Percentiles rank a stretch among this genome's conserved stretches.
Evolutionary conservation across 2,888 invertebrate species (phyloP).

Genomic region (Nomada fabriciana): DNA sequence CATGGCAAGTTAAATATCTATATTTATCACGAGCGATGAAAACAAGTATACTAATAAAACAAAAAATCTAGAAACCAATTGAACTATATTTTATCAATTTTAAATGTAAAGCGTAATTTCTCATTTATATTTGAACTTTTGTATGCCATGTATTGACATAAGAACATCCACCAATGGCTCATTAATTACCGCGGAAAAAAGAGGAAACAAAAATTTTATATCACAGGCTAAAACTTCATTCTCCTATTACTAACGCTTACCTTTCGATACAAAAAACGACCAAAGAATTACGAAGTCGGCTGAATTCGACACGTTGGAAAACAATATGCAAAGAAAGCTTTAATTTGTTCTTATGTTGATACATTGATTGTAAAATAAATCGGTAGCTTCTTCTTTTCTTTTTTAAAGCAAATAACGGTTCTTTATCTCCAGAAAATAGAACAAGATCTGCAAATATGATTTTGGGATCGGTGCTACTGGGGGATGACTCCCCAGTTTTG

Average conservation of each 20-base stretch:
- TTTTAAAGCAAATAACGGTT: conserved; percentile 53
- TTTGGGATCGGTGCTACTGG: conserved; percentile 59
- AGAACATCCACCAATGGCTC: conserved; percentile 56
- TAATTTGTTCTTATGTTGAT: conserved; percentile 70
- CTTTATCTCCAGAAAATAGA: conserved; percentile 56
- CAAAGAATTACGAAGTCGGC: not conserved
- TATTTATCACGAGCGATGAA: conserved; percentile 7
- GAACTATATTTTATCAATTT: conserved; percentile 40
- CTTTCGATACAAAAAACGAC: not conserved
- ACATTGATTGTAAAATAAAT: conserved; percentile 54
- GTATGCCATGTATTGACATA: conserved; percentile 64
- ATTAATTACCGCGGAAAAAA: conserved; percentile 1
- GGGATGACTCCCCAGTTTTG: conserved; percentile 21
- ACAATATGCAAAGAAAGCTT: not conserved
- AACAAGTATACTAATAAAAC: conserved; percentile 24
- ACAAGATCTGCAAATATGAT: conserved; percentile 51
- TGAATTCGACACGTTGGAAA: not conserved
- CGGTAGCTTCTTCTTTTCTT: conserved; percentile 54
- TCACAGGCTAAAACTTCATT: not conserved
- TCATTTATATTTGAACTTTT: conserved; percentile 40
- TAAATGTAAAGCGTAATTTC: conserved; percentile 3
- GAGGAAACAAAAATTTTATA: not conserved
- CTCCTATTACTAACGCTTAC: not conserved
- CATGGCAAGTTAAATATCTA: conserved; percentile 23
- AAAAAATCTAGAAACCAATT: conserved; percentile 35